Percentiles rank a stretch among this genome's conserved stretches.
Conservation (phyloP, 2,113 vertebrate genomes). For the Nyctibius bracteatus region DNA sequence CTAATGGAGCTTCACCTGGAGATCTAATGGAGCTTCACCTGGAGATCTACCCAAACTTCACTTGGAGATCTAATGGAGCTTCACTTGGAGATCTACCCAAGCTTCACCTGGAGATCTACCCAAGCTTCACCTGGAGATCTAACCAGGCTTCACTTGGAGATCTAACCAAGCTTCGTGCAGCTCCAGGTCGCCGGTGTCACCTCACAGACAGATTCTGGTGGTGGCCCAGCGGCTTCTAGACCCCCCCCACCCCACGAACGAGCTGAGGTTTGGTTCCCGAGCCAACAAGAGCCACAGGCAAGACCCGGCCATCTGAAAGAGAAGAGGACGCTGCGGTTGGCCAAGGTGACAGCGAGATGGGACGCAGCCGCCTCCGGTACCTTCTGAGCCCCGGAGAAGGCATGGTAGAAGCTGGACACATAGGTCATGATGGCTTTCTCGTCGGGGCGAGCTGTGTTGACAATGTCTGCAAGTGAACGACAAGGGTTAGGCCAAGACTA, state of each 20-base stretch:
- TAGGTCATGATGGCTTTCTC: conserved; percentile 99
- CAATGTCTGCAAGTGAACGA: conserved; percentile 88
- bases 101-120: too few relatives aligned
- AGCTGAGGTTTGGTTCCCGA: conserved; percentile 26
- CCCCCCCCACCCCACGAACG: neutral
- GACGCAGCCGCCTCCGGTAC: conserved; percentile 81
- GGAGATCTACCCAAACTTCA: too few relatives aligned
- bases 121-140: too few relatives aligned
- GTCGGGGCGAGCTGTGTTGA: conserved; percentile 93
- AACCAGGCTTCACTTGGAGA: too few relatives aligned
- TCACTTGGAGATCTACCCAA: too few relatives aligned
- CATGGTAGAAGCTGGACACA: conserved; percentile 99
- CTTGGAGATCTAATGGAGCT: too few relatives aligned
- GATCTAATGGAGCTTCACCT: too few relatives aligned
- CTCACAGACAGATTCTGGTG: too few relatives aligned
- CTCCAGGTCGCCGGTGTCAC: too few relatives aligned
- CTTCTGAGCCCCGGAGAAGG: conserved; percentile 98
- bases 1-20: too few relatives aligned
- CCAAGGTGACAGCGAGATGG: conserved; percentile 41
- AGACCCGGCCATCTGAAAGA: conserved; percentile 65
- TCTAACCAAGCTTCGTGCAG: too few relatives aligned
- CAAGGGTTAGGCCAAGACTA: conserved; percentile 56
- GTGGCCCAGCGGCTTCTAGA: neutral
- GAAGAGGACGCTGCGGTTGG: conserved; percentile 47
- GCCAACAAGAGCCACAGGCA: neutral